These are phyloP conservation scores for Tauraco hartlaubi DNA, from an alignment of 2,797 vertebrate species.

Conservation along the genomic window DNA sequence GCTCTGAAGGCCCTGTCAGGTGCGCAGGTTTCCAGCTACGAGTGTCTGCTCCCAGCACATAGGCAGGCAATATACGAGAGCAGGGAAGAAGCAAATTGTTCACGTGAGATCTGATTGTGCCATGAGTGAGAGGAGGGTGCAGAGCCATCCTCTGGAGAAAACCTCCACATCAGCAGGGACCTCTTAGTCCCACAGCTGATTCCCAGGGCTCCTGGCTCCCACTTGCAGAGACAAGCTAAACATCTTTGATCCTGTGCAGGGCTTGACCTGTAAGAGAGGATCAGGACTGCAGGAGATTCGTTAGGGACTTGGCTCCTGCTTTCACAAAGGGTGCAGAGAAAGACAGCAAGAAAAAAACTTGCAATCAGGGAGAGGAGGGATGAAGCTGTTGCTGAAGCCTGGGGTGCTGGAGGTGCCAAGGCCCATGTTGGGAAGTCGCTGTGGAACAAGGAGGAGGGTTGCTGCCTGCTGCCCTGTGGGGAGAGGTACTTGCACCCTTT, in stretches of 20 bases:
- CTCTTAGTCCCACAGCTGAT: not conserved
- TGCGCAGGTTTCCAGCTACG: fast-evolving
- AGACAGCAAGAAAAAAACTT: not conserved
- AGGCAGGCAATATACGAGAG: not conserved
- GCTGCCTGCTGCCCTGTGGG: fast-evolving
- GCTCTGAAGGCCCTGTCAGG: not conserved
- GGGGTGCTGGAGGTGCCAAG: not conserved
- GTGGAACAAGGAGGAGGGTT: fast-evolving
- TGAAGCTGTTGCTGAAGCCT: not conserved
- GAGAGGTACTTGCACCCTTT: not conserved
- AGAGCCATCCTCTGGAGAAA: not conserved
- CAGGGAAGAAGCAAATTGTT: not conserved
- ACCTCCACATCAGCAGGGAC: not conserved
- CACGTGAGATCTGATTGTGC: not conserved
- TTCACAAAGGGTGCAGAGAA: not conserved
- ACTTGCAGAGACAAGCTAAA: not conserved
- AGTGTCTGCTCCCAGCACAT: not conserved
- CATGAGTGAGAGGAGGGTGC: not conserved
- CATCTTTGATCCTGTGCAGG: not conserved
- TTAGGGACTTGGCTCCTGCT: not conserved
- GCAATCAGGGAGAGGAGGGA: not conserved
- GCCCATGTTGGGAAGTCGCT: fast-evolving
- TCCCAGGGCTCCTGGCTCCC: not conserved
- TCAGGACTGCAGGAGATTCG: not conserved
- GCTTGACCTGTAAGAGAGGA: not conserved